phyloP scores from a whole-genome alignment of 2,797 vertebrate genomes.

The Pseudochirops cupreus region DNA sequence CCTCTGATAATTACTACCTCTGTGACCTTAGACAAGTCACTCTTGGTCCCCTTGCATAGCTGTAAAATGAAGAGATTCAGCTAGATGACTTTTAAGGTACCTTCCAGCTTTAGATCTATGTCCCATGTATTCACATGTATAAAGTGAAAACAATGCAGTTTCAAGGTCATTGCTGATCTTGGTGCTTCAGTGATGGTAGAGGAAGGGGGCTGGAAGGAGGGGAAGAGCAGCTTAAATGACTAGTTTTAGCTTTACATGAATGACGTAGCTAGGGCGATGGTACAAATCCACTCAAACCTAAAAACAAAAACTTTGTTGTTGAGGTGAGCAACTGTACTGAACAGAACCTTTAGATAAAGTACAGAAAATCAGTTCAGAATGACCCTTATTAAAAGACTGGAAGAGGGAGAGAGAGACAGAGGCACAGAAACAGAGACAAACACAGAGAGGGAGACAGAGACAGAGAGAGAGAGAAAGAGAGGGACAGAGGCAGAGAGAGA shows the following conservation, averaged over 20 bases:
- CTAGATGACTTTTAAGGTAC: background rate
- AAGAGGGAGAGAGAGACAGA: background rate
- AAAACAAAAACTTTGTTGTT: constrained; percentile 90
- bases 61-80: background rate
- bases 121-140: background rate
- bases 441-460: background rate
- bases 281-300: constrained; percentile 88
- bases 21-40: background rate
- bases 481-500: too few species aligned
- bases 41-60: background rate
- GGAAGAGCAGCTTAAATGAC: constrained; percentile 85
- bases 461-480: background rate
- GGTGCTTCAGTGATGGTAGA: constrained; percentile 82
- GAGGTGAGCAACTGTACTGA: constrained; percentile 72
- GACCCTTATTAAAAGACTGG: background rate
- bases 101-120: background rate
- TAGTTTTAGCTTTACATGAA: constrained; percentile 90
- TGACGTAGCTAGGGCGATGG: constrained; percentile 87
- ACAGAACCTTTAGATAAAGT: constrained; percentile 78
- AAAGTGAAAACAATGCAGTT: background rate
- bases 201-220: constrained; percentile 49
- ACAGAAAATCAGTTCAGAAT: constrained; percentile 64
- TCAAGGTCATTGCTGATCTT: constrained; percentile 81
- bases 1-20: background rate
- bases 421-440: background rate